Evolutionary conservation across 2,113 vertebrate genomes (phyloP), one percentile per base, ranked within the genome.

Genomic region (Sceloporus undulatus): DNA sequence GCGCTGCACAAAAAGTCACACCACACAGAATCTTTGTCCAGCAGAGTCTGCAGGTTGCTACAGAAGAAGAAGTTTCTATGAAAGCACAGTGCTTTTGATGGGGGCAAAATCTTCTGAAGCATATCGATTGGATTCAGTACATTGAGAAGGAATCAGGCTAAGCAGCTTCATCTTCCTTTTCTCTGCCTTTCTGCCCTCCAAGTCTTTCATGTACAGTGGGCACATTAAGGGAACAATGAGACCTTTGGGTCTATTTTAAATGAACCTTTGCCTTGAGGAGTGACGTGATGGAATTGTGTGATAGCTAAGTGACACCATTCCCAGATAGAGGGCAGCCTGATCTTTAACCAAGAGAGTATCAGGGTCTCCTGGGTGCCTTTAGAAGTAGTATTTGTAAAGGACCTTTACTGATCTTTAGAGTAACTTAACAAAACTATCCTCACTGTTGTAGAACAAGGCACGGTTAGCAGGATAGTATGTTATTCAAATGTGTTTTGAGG

Each of bases 1-100:
- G 0, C 70, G 54, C 75, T 85, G 9, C 16, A 81, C 80, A 29
- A 89, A 48, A 38, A 84, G 42, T 94, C 74, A 89, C 23, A 85
- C 48, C 87, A 13, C 16, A 54, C 19, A 89, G 65, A 52, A 85
- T 5, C 85, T 87, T 52, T 76, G 91, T 85, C 71, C 1, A 3
- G n/a, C 0, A 0, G 16, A 76, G 14, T 27, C 10, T 88, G 84
- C 25, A 25, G 79, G 7, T 84, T 89, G 59, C 77, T 90, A 87
- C 86, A 73, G 88, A 80, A 85, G 81, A 42, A 76, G 34, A 40
- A 9, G 79, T 78, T 76, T 91, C 9, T 42, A 86, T 62, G 9
- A 59, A 74, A 89, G 2, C 10, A 82, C 80, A 83, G 90, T 78
- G 79, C 56, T 27, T 9, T 88, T 0, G 0, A 3, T 76, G 59